Base-by-base conservation (phyloP, 2,797 vertebrate species). In the Micrastur ruficollis region DNA sequence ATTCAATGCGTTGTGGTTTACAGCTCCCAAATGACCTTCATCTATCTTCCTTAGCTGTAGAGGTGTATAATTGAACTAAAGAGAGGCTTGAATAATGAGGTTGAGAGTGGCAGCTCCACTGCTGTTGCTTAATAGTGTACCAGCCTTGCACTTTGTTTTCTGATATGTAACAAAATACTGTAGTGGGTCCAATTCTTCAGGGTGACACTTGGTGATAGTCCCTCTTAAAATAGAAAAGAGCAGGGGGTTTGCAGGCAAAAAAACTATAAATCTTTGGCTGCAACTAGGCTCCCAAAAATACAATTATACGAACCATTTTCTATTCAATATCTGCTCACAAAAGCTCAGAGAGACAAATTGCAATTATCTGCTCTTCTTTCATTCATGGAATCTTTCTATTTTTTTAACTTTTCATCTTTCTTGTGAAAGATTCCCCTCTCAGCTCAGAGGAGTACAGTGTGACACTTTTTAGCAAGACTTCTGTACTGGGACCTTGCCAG, bases 11-110 rank as follows among this genome's bases (percentile, higher is more conserved):
- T 96, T 94, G 96, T 97, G 96, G 97, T 98, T 98, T 98, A 98
- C 97, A 97, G 97, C 97, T 98, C 98, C 98, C 98, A 97, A 97
- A 98, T 97, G 98, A 98, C 98, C 98, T 97, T 98, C 98, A 98
- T 98, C 98, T 98, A 98, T 98, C 98, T 98, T 98, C 97, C 98
- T 98, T 98, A 98, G 98, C 97, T 94, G 96, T 94, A 97, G 97
- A 98, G 98, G 97, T 98, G 97, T 97, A 98, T 98, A 98, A 98
- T 98, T 98, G 98, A 98, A 98, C 98, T 98, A 98, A 98, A 98
- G 97, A 98, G 98, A 98, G 96, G 52, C 94, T 97, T 98, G 98
- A 98, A 98, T 98, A 98, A 98, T 98, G 98, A 98, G 97, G 68
- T 91, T 94, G 76, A 96, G 93, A 97, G 93, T 93, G 93, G 97